A percentile compares a stretch with the other conserved stretches of the same genome.
phyloP scores from a whole-genome alignment of 2,888 invertebrate genomes.

The Perdita meconis region DNA sequence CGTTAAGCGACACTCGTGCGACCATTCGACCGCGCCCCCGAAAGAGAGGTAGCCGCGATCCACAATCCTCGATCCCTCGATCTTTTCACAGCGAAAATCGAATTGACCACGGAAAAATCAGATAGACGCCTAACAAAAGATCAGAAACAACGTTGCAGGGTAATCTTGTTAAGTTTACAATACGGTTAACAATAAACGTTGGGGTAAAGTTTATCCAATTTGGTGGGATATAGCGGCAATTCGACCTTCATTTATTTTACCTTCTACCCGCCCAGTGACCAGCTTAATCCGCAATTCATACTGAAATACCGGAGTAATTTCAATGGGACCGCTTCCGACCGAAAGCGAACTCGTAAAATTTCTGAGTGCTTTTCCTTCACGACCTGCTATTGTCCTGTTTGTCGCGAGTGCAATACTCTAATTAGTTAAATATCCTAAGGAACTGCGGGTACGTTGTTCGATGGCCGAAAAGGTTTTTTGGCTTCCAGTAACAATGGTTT shows the following conservation, averaged over 20 bases:
- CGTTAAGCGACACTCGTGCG: no score
- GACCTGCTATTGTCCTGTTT: neutral
- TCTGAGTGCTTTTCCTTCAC: neutral
- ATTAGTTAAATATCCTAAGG: neutral
- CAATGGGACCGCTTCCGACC: conserved; percentile 24
- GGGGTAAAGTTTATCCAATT: conserved; percentile 66
- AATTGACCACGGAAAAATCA: no score
- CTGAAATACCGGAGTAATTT: conserved; percentile 11
- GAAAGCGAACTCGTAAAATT: neutral
- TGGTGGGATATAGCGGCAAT: conserved; percentile 15
- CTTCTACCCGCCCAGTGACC: neutral
- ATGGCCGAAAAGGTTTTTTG: no score
- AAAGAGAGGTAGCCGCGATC: no score
- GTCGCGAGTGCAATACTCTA: neutral
- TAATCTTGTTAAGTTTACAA: conserved; percentile 69
- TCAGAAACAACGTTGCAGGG: no score
- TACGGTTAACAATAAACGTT: conserved; percentile 64
- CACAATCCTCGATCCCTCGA: no score
- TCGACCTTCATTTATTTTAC: neutral
- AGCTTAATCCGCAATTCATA: conserved; percentile 29
- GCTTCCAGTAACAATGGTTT: no score
- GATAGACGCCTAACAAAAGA: no score
- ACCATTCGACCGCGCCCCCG: no score
- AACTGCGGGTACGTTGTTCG: no score
- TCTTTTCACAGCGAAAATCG: no score